Evolutionary conservation across 2,888 invertebrate genomes (phyloP), one percentile per base, ranked within the genome.

Genomic region (Pollenia griseotomentosa): DNA sequence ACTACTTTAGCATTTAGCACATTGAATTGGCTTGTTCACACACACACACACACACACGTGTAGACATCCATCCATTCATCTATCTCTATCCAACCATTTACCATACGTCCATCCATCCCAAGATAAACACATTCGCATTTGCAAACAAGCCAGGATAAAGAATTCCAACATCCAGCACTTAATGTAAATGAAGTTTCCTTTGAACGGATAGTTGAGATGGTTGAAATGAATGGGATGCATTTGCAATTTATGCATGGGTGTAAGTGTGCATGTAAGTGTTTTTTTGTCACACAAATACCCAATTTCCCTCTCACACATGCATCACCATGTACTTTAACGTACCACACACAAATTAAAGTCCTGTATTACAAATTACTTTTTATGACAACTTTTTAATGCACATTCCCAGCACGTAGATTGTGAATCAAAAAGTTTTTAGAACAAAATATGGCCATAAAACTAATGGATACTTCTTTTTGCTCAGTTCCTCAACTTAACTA

Each of bases 351-450:
- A 78, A 71, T 83, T 61, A 70, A 83, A 68, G 53, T 75, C 66
- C 53, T 79, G 51, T 59, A 66, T 53, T 79, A 73, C 73, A 84
- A 84, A 84, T 84, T 79, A 84, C 79, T 74, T 84, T 82, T 84
- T 68, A 79, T 79, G 79, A 84, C 73, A 84, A 74, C 16, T 65
- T 77, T 59, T 73, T 73, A 78, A 78, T 73, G 59, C 66, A 79
- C 51, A 78, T 73, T 73, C 73, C 61, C 55, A 16, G 10, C 51
- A 71, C 46, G 66, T 57, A 65, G 57, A 48, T 42, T 42, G 19
- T 59, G 46, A 74, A 66, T 59, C 16, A 74, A 82, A 33, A 59
- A 73, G 19, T 59, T 59, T 73, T 74, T 59, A 59, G 65, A 80
- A 19, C 46, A 80, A 73, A 75, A 75, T 42, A 51, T 61, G 12